Percentiles rank a stretch among this genome's conserved stretches.
phyloP scores from a whole-genome alignment of 2,888 invertebrate genomes.

The Drosophila cracens region DNA sequence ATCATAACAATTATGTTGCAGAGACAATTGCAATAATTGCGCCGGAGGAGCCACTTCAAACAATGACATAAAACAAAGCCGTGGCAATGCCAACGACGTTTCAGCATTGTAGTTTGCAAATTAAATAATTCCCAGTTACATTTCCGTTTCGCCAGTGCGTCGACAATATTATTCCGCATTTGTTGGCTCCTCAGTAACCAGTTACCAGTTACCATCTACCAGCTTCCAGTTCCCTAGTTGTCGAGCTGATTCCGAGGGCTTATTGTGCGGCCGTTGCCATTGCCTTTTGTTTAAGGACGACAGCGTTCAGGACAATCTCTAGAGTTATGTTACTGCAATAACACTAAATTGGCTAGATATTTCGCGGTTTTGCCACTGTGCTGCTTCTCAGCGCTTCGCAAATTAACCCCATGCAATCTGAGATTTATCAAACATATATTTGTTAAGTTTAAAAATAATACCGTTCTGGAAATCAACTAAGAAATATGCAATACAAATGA shows the following conservation, averaged over 20 bases:
- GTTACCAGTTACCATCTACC: conserved; percentile 30
- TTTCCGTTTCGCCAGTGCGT: conserved; percentile 76
- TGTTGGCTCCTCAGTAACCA: conserved; percentile 41
- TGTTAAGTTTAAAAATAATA: background rate
- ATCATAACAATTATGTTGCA: conserved; percentile 75
- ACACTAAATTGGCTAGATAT: conserved; percentile 80
- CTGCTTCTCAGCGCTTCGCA: conserved; percentile 35
- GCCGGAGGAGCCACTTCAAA: conserved; percentile 62
- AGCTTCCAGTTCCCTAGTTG: conserved; percentile 31
- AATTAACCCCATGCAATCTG: conserved; percentile 55
- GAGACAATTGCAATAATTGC: conserved; percentile 66
- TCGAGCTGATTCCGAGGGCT: conserved; percentile 67
- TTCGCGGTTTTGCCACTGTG: conserved; percentile 68
- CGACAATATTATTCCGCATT: conserved; percentile 74
- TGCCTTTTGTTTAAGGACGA: conserved; percentile 43
- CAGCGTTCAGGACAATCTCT: conserved; percentile 70
- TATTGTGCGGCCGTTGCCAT: conserved; percentile 65
- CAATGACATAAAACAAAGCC: conserved; percentile 71
- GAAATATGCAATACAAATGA: too few relatives aligned
- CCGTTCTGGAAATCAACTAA: background rate
- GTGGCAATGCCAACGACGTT: conserved; percentile 22
- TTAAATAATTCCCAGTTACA: conserved; percentile 82
- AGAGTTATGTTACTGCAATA: conserved; percentile 79
- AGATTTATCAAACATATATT: conserved; percentile 10
- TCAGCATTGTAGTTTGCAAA: conserved; percentile 75